Base-by-base conservation (phyloP, 1,140 invertebrate genomes). In the Aphelenchoides fujianensis region DNA sequence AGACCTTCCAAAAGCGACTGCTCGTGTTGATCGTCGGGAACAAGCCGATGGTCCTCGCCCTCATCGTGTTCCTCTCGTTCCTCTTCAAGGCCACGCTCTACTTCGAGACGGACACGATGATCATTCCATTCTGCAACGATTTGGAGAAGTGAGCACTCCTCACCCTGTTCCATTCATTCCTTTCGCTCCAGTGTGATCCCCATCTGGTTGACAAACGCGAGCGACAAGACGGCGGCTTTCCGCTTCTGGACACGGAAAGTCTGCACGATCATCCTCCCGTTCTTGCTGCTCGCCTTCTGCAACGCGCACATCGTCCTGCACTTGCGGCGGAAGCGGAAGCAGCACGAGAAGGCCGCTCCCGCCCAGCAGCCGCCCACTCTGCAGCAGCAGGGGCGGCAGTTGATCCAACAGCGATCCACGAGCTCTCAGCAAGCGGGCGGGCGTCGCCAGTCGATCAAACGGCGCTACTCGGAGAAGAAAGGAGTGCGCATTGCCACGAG, bases 161-260 rank as follows among this genome's bases (percentile, higher is more conserved):
- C 16, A 9, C n/a, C 2, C 19, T 5, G n/a, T n/a, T n/a, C n/a
- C n/a, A n/a, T n/a, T n/a, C n/a, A n/a, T n/a, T n/a, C n/a, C n/a
- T n/a, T n/a, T n/a, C 16, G n/a, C n/a, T 70, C 36, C 23, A 70
- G 72, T 53, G 16, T 82, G 9, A 64, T 78, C 41, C 76, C 80
- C 3, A 67, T 82, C 19, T 77, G 80, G 80, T 32, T 75, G 71
- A 64, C 72, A 5, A 66, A 74, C 59, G 32, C 28, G 30, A 37
- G 73, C n/a, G 16, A 31, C 35, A 74, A 19, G 9, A 30, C 2
- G 61, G 63, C 63, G 12, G 37, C 37, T n/a, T 63, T 64, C 23
- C 69, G 81, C 3, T 80, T 80, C 53, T 80, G 79, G 79, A 53
- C 63, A n/a, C 76, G 79, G 7, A 83, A 83, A 62, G 36, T 73